These are phyloP conservation scores for Harmothoe impar DNA, from an alignment of 2,888 invertebrate genomes.

Conservation along the genomic window DNA sequence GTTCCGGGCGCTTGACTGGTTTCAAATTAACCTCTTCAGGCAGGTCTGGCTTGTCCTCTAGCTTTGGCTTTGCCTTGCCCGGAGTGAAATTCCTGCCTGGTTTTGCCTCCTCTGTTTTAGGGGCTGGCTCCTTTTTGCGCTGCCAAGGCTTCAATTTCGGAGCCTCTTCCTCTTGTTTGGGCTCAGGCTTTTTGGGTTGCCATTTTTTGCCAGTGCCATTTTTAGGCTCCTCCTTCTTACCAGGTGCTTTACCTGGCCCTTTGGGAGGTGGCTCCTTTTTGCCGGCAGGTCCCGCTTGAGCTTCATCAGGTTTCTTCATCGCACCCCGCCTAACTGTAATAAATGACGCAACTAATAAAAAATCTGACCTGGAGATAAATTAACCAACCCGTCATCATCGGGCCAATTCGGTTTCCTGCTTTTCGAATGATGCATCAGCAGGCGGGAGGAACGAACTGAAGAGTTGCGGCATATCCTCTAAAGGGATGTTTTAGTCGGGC, in stretches of 20 bases:
- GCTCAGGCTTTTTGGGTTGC: conserved; percentile 30
- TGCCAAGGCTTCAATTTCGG: not conserved
- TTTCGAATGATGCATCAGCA: conserved; percentile 19
- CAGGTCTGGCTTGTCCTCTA: not conserved
- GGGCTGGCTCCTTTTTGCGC: not conserved
- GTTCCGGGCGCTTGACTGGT: conserved; percentile 43
- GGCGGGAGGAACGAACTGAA: not conserved
- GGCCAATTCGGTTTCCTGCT: not conserved
- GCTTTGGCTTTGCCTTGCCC: not conserved
- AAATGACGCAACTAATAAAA: conserved; percentile 42
- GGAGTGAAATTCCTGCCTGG: not conserved
- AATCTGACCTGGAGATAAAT: not conserved
- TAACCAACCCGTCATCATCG: not conserved
- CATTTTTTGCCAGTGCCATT: not conserved
- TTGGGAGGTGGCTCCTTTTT: conserved; percentile 24
- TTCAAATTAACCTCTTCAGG: conserved; percentile 21
- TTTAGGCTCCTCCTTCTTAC: not conserved
- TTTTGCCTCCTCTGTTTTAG: not conserved
- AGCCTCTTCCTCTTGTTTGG: not conserved
- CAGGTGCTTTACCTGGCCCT: not conserved
- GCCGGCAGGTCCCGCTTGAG: not conserved
- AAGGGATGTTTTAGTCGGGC: not conserved
- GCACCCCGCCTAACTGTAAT: conserved; percentile 44
- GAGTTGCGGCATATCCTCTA: conserved; percentile 15
- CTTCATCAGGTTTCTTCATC: conserved; percentile 24